phyloP scores from a whole-genome alignment of 2,888 invertebrate species.

The Melanchra persicariae region DNA sequence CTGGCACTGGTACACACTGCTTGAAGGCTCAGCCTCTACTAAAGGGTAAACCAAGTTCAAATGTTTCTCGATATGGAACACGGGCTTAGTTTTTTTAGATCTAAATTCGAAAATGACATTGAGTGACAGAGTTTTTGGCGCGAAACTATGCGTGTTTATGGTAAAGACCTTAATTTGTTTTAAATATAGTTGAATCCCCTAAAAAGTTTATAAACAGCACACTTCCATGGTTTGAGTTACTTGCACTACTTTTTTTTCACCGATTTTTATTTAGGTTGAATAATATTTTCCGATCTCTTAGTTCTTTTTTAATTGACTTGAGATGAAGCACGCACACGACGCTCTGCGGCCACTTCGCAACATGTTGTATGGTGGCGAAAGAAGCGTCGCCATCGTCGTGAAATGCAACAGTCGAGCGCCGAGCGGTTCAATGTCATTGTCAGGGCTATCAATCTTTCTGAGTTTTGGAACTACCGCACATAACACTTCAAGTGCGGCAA shows the following conservation, averaged over 20 bases:
- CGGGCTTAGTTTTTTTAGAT: neutral
- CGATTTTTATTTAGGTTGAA: too few species aligned
- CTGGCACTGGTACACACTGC: constrained; percentile 8
- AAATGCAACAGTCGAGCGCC: neutral
- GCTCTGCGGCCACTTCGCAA: constrained; percentile 17
- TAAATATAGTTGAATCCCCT: neutral
- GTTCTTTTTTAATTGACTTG: neutral
- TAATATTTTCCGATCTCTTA: neutral
- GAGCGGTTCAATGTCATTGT: constrained; percentile 40
- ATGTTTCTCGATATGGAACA: neutral
- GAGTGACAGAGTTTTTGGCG: neutral
- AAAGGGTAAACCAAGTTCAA: neutral
- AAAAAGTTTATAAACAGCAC: neutral
- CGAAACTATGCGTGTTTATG: neutral
- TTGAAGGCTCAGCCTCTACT: constrained; percentile 13
- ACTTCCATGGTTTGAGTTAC: constrained; percentile 7
- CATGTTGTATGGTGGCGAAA: constrained; percentile 9
- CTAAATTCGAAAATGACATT: neutral
- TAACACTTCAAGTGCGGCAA: neutral
- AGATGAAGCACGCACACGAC: constrained; percentile 24
- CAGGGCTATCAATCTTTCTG: neutral
- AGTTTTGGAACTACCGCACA: neutral
- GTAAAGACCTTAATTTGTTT: neutral
- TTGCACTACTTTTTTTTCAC: neutral
- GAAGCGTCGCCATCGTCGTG: neutral